A percentile compares a stretch with the other conserved stretches of the same genome.
These are phyloP conservation scores for Acanthopleura granulata DNA, from an alignment of 2,888 invertebrate genomes.

Conservation along the genomic window DNA sequence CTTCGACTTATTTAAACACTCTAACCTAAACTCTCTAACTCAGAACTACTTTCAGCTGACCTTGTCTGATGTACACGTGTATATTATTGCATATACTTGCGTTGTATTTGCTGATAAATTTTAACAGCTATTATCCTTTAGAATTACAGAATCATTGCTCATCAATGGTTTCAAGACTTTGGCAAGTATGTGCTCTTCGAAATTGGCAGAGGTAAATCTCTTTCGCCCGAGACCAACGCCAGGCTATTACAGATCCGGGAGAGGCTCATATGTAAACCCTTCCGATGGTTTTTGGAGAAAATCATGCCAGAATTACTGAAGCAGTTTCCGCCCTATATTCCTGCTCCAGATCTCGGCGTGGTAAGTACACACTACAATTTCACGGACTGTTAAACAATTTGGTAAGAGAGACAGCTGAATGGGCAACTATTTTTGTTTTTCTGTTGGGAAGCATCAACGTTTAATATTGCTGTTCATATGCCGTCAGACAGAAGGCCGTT, in stretches of 20 bases:
- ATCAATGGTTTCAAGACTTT: background rate
- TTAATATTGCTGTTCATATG: too few relatives aligned
- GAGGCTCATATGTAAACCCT: background rate
- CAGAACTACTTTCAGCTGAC: too few relatives aligned
- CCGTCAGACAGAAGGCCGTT: too few relatives aligned
- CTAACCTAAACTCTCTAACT: too few relatives aligned
- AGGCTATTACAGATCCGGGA: background rate
- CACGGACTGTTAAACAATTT: too few relatives aligned
- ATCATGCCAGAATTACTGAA: background rate
- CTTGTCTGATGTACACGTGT: too few relatives aligned
- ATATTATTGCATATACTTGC: too few relatives aligned
- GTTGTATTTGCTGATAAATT: too few relatives aligned
- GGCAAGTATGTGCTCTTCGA: background rate
- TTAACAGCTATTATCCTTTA: background rate
- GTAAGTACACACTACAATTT: background rate
- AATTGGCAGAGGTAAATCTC: background rate
- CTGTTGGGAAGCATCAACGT: too few relatives aligned
- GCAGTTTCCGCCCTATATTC: background rate
- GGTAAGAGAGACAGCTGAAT: too few relatives aligned
- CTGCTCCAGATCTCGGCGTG: background rate
- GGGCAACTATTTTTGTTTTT: too few relatives aligned
- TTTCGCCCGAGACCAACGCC: background rate
- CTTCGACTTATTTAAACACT: too few relatives aligned
- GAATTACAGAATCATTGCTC: background rate
- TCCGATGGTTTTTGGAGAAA: slow-evolving; percentile 12